Percentiles rank a stretch among this genome's conserved stretches.
phyloP scores from a whole-genome alignment of 1,140 invertebrate genomes.

The Drosophila pruinosa region DNA sequence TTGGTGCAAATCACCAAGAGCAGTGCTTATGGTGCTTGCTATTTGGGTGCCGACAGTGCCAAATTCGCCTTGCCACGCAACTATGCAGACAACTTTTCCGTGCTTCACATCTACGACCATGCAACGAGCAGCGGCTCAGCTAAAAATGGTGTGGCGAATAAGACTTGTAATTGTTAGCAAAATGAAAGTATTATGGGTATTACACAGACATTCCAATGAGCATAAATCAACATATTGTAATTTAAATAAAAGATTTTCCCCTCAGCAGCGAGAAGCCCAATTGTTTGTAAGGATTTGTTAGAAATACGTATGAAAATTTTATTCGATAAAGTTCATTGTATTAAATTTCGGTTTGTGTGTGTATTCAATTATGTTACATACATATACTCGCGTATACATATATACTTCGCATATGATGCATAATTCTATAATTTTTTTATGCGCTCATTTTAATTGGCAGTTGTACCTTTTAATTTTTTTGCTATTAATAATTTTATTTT shows the following conservation, averaged over 20 bases:
- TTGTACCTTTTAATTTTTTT: slow-evolving; percentile 5
- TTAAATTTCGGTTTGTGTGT: slow-evolving; percentile 51
- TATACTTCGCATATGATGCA: slow-evolving; percentile 21
- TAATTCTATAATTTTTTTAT: slow-evolving; percentile 21
- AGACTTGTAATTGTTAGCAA: not conserved
- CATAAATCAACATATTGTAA: not conserved
- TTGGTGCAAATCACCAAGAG: slow-evolving; percentile 87
- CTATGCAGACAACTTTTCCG: slow-evolving; percentile 84
- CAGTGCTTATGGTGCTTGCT: slow-evolving; percentile 89
- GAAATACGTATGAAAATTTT: slow-evolving; percentile 82
- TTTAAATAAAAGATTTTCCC: not conserved
- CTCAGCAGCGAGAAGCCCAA: not conserved
- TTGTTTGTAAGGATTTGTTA: slow-evolving; percentile 58
- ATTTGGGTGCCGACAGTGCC: slow-evolving; percentile 87
- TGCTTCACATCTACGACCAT: slow-evolving; percentile 82
- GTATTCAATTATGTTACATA: slow-evolving; percentile 40
- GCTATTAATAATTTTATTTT: slow-evolving; percentile 39
- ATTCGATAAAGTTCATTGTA: slow-evolving; percentile 80
- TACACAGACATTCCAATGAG: slow-evolving; percentile 8
- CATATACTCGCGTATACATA: slow-evolving; percentile 9
- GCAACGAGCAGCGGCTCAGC: not conserved
- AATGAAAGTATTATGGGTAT: slow-evolving; percentile 7
- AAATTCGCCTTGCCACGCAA: slow-evolving; percentile 83
- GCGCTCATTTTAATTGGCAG: slow-evolving; percentile 31
- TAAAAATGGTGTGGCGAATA: slow-evolving; percentile 35